Evolutionary conservation across 2,113 vertebrate species (phyloP).

Genomic region (Phylloscopus trochilus): DNA sequence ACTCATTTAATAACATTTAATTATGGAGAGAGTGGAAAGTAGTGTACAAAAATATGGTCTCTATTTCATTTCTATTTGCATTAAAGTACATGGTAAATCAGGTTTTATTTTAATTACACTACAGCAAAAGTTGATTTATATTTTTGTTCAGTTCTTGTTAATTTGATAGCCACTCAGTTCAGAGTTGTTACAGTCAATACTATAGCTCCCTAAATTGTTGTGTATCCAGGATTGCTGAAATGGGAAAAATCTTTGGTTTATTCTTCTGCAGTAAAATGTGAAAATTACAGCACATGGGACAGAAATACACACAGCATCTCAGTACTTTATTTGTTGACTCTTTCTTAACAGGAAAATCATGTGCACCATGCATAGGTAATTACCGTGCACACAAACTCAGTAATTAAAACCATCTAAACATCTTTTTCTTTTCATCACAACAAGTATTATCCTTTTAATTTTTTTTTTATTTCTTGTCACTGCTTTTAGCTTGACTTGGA

Average conservation of each 20-base stretch:
- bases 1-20: slow-evolving; percentile 44
- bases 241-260: background rate
- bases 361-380: background rate
- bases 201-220: background rate
- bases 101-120: slow-evolving; percentile 56
- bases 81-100: slow-evolving; percentile 31
- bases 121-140: slow-evolving; percentile 34
- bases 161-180: slow-evolving; percentile 33
- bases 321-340: background rate
- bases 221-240: background rate
- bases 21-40: background rate
- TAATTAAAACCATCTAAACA: background rate
- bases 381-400: background rate
- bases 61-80: slow-evolving; percentile 45
- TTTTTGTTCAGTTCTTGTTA: slow-evolving; percentile 36
- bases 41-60: background rate
- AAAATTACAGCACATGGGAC: background rate
- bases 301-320: background rate
- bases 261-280: background rate
- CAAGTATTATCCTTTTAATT: background rate
- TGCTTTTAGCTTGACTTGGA: background rate
- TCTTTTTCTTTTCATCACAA: background rate
- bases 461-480: background rate
- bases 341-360: background rate
- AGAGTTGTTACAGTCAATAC: background rate